Evolutionary conservation across 2,113 vertebrate species (phyloP).

Genomic region (Mystacornis crossleyi): DNA sequence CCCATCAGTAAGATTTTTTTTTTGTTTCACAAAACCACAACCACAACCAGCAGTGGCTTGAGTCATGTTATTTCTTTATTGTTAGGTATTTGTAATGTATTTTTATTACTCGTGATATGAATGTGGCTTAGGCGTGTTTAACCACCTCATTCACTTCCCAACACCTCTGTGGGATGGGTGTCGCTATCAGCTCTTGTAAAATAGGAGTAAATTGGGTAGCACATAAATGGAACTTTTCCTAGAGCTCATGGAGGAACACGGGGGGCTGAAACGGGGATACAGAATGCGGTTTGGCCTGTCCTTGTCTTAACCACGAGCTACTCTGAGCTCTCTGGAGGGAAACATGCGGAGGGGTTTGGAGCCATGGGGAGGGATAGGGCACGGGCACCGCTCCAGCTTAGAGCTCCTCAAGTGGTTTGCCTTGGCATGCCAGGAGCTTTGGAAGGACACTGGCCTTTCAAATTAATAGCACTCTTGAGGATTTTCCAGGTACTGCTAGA

Average conservation of each 20-base stretch:
- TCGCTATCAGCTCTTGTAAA: background rate
- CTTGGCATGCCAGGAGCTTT: background rate
- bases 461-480: slow-evolving; percentile 33
- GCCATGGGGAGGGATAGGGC: background rate
- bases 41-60: slow-evolving; percentile 50
- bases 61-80: slow-evolving; percentile 61
- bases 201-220: background rate
- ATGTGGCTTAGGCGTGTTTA: slow-evolving; percentile 3
- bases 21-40: slow-evolving; percentile 59
- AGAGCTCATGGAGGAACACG: background rate
- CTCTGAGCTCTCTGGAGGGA: background rate
- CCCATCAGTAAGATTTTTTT: slow-evolving; percentile 43
- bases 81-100: slow-evolving; percentile 47
- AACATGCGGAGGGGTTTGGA: background rate
- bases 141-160: background rate
- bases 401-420: slow-evolving; percentile 14
- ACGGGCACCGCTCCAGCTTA: background rate
- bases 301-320: background rate
- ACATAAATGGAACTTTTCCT: background rate
- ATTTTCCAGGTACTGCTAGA: slow-evolving; percentile 55
- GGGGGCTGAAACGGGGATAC: background rate
- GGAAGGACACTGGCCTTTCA: slow-evolving; percentile 43
- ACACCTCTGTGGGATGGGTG: background rate
- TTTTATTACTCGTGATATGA: slow-evolving; percentile 41
- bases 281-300: background rate